Evolutionary conservation across 2,113 vertebrate species (phyloP), one percentile per base, ranked within the genome.

Genomic region (Tetraodon nigroviridis): DNA sequence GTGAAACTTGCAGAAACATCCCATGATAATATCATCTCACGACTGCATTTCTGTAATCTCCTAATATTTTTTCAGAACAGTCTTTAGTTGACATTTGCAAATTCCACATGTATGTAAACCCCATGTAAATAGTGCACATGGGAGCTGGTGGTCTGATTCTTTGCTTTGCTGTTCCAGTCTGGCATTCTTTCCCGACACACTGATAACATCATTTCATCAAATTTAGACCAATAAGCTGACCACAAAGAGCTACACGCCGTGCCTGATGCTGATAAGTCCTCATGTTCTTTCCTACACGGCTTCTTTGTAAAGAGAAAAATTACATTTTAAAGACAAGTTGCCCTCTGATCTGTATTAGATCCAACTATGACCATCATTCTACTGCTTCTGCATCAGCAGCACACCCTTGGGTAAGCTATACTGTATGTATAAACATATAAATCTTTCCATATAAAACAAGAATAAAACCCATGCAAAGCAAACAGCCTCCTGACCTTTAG

Each of bases 161-260:
- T n/a, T n/a, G n/a, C n/a, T n/a, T 62, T 74, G 60, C 62, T 65
- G 52, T 4, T 20, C 11, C 58, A 24, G 24, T 40, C 63, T 48
- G 0, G 49, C 58, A 0, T 57, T 61, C 56, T 51, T 58, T 47
- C 27, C 42, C 12, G 42, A 44, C 17, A 21, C 51, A 17, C 50
- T 15, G 46, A 64, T 27, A 59, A 66, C 58, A 79, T 79, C 83
- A 80, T 46, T 71, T 56, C 75, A 45, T 61, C 76, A 66, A 64
- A 78, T 81, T 78, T 66, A 62, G 73, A 60, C 77, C 80, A 83
- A 83, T 80, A 80, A 81, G 67, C 54, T 47, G 63, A 74, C 74
- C 70, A 76, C 73, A 73, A 74, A 84, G 56, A 58, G 57, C 55
- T 20, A 55, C 61, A 53, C 67, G 63, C 52, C 51, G 51, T 20